Evolutionary conservation across 2,797 vertebrate species (phyloP), one percentile per base, ranked within the genome.

Genomic region (Clarias fuscus): DNA sequence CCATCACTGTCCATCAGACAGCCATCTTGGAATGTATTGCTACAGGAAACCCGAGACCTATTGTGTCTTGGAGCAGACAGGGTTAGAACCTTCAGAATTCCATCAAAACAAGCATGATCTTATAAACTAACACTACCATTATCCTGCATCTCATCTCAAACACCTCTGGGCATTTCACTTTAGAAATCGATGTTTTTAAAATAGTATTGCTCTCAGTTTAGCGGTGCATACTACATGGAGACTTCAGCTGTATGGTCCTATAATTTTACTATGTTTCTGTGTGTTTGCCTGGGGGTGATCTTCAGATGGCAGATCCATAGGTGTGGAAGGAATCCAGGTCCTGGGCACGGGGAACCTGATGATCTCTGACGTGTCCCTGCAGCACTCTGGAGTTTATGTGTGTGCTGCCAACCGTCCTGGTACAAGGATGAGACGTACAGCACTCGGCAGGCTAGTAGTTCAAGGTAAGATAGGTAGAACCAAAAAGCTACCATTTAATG

Each of bases 261-360:
- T n/a, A 24, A 4, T 40, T 48, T 27, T 53, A 4, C 10, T 64
- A 20, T 64, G 11, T 64, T 53, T 83, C 5, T 80, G 24, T 87
- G 53, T 76, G 5, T 84, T 62, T 56, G 13, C 13, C 3, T 56
- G 13, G 7, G 30, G 10, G 67, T 37, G 17, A 5, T 70, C 33
- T 85, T 4, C 90, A 96, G 95, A 96, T 0, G 95, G 96, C 5
- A 91, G 93, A 71, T 96, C 95, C 82, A 96, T 96, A 0, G 93
- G 95, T 0, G 92, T 96, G 71, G 96, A 96, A 86, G 95, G 95
- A 0, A 95, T 96, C 89, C 95, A 96, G 90, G 95, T 96, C 18
- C 91, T 96, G 22, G 96, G 97, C 2, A 95, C 96, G 0, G 92
- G 96, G 71, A 97, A 96, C 90, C 93, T 96, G 87, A 95, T 95